Percentiles rank a stretch among this genome's conserved stretches.
Conservation (phyloP, 2,113 vertebrate species). For the Myxocyprinus asiaticus region DNA sequence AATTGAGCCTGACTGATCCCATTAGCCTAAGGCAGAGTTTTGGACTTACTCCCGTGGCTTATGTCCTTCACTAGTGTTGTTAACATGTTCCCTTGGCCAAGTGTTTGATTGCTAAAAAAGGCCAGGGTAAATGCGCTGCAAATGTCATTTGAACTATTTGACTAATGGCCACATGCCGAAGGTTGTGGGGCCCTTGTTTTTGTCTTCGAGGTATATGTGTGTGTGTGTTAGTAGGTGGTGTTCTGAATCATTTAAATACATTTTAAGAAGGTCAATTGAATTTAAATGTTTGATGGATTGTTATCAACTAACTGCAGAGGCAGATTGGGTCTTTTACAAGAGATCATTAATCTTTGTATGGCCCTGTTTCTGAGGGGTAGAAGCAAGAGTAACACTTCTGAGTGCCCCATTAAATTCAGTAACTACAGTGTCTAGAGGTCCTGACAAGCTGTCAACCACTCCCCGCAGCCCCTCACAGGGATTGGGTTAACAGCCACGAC, state of each 20-base stretch:
- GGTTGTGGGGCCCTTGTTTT: neutral
- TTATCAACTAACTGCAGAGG: neutral
- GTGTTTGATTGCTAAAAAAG: slow-evolving; percentile 50
- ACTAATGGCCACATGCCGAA: slow-evolving; percentile 15
- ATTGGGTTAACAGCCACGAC: slow-evolving; percentile 9
- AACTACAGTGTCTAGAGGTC: neutral
- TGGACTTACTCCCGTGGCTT: slow-evolving; percentile 1
- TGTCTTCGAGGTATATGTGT: neutral
- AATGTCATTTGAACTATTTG: slow-evolving; percentile 46
- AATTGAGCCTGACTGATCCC: slow-evolving; percentile 6
- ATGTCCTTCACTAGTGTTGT: slow-evolving; percentile 12
- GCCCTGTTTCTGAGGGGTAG: no score
- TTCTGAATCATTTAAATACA: slow-evolving; percentile 9
- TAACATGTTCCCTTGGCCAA: slow-evolving; percentile 27
- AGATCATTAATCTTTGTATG: neutral
- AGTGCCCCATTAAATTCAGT: neutral
- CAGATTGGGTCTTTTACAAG: neutral
- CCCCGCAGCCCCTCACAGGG: neutral
- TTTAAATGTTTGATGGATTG: neutral
- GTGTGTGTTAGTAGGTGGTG: neutral
- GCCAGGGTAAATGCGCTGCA: slow-evolving; percentile 30
- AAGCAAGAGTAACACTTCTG: neutral
- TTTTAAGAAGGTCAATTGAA: slow-evolving; percentile 18
- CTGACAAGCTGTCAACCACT: neutral
- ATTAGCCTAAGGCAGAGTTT: slow-evolving; percentile 13